phyloP scores from a whole-genome alignment of 2,113 vertebrate species.

The Sardina pilchardus region DNA sequence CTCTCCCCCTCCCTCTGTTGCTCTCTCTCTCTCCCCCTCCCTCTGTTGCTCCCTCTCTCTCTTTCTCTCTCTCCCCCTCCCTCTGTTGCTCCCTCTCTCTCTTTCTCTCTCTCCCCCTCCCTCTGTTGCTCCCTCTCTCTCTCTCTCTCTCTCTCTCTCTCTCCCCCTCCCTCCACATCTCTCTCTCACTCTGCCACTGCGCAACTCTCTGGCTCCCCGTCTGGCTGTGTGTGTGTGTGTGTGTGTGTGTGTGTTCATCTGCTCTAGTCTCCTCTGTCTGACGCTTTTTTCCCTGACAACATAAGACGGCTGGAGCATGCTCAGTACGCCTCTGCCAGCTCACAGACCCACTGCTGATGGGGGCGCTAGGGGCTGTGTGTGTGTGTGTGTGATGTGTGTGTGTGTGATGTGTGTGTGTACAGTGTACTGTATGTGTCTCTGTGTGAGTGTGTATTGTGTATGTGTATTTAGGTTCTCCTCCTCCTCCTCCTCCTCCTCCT shows the following conservation, averaged over 20 bases:
- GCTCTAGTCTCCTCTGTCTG: slow-evolving; percentile 32
- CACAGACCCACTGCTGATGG: slow-evolving; percentile 56
- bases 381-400: too few species aligned
- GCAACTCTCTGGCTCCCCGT: background rate
- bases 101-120: background rate
- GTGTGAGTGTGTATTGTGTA: background rate
- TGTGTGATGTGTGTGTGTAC: too few species aligned
- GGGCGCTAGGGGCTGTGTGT: slow-evolving; percentile 20
- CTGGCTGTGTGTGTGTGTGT: background rate
- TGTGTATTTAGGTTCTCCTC: too few species aligned
- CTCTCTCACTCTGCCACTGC: background rate
- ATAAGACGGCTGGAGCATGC: slow-evolving; percentile 60
- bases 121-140: background rate
- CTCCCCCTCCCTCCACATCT: background rate
- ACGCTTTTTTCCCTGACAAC: slow-evolving; percentile 59
- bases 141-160: background rate
- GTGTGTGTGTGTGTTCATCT: too few species aligned
- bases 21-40: too few species aligned
- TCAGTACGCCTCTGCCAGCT: slow-evolving; percentile 31
- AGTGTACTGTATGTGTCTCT: too few species aligned
- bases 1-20: background rate
- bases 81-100: background rate
- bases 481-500: background rate
- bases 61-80: background rate
- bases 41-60: background rate